Evolutionary conservation across 2,888 invertebrate genomes (phyloP), one percentile per base, ranked within the genome.

Genomic region (Agelastica alni): DNA sequence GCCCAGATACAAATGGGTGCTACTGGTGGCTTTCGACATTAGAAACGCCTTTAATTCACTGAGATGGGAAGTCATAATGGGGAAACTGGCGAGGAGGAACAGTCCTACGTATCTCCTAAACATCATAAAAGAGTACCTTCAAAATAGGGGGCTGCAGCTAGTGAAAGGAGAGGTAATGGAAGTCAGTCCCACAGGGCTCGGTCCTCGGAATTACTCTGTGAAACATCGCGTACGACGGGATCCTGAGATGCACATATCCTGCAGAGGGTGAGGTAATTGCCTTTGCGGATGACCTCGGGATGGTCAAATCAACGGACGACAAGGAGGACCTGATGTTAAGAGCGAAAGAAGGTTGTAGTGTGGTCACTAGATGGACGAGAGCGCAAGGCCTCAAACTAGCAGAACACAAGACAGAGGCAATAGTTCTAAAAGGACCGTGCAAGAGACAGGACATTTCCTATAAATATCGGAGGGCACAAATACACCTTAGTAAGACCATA

Each of bases 31-130:
- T 2, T 4, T 61, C 1, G 57, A 57, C 7, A 18, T 56, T 1
- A 34, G 32, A 20, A 59, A 59, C 18, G 56, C 56, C 7, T 59
- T 59, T 31, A 56, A 56, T 10, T 36, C 42, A 6, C 51, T 56
- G 2, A 22, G 17, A n/a, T 59, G 59, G 53, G 17, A 12, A 5
- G 9, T 5, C 6, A 56, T 56, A 7, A 0, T 44, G 6, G 42
- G 22, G 4, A 7, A 2, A 32, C 16, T 56, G 10, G 7, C 1
- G 16, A 4, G n/a, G 2, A 10, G 16, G 2, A n/a, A 28, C 2
- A n/a, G 36, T n/a, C 2, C n/a, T 1, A 6, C 2, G 1, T 46
- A 46, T 13, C 14, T 53, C 16, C 4, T 45, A 7, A 46, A 17
- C 2, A 18, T 41, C 6, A 20, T 53, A 2, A n/a, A 12, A 1